Evolutionary conservation across 2,888 invertebrate genomes (phyloP).

Genomic region (Plusia festucae): DNA sequence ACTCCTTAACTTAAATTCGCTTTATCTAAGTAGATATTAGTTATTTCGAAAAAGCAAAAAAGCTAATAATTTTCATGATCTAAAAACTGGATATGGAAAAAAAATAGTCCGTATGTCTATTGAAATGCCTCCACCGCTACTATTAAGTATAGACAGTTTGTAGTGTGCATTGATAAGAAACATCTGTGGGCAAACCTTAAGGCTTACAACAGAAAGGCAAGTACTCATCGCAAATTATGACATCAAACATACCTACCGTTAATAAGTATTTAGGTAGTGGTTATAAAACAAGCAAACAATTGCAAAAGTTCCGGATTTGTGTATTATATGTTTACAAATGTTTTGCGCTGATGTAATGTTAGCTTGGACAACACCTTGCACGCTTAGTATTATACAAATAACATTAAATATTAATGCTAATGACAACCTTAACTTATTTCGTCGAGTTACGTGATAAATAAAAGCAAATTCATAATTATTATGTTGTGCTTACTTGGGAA

Average conservation of each 20-base stretch:
- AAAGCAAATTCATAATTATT: neutral
- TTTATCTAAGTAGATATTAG: too few species aligned
- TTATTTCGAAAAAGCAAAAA: too few species aligned
- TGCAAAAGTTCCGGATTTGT: conserved; percentile 14
- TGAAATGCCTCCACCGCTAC: neutral
- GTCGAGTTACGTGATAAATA: neutral
- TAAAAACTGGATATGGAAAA: too few species aligned
- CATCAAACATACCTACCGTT: neutral
- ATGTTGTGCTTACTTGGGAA: too few species aligned
- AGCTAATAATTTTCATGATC: too few species aligned
- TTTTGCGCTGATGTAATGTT: conserved; percentile 9
- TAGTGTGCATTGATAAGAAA: neutral
- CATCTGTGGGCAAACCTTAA: neutral
- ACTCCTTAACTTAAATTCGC: too few species aligned
- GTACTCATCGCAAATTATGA: neutral
- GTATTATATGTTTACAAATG: conserved; percentile 9
- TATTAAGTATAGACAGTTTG: neutral
- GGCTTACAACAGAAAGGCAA: neutral
- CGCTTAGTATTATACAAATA: neutral
- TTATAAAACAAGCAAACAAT: conserved; percentile 22
- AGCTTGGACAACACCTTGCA: neutral
- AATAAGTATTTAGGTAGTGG: conserved; percentile 1
- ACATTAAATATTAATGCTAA: neutral
- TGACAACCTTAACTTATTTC: neutral
- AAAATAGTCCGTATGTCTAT: neutral